phyloP scores from a whole-genome alignment of 2,888 invertebrate genomes.

The Suillia variegata region DNA sequence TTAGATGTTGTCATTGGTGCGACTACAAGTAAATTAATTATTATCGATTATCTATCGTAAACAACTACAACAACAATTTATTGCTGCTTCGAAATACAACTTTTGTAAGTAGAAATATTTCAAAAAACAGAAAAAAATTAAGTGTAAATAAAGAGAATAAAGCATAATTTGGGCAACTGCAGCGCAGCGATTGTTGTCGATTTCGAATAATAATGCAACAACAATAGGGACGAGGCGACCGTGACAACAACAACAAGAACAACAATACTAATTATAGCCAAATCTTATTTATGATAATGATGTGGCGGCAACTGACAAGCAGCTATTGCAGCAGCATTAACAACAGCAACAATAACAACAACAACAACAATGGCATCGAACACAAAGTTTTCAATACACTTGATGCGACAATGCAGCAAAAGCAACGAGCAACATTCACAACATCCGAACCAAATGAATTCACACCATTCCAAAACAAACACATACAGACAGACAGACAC shows the following conservation, averaged over 20 bases:
- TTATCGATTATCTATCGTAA: too few relatives aligned
- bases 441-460: not conserved
- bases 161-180: conserved; percentile 1
- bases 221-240: conserved; percentile 4
- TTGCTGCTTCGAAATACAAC: too few relatives aligned
- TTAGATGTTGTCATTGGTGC: too few relatives aligned
- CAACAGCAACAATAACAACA: too few relatives aligned
- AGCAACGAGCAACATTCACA: not conserved
- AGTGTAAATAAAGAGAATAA: too few relatives aligned
- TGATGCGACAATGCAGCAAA: conserved; percentile 22
- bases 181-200: too few relatives aligned
- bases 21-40: too few relatives aligned
- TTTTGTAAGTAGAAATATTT: too few relatives aligned
- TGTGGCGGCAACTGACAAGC: conserved; percentile 23
- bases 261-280: conserved; percentile 2
- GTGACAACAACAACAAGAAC: conserved; percentile 9
- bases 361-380: too few relatives aligned
- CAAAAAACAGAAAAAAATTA: too few relatives aligned
- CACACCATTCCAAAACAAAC: conserved; percentile 7
- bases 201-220: too few relatives aligned
- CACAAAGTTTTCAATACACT: conserved; percentile 21
- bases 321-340: conserved; percentile 3
- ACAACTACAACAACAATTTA: too few relatives aligned
- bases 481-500: conserved; percentile 6
- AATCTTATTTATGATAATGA: conserved; percentile 27